Base-by-base conservation (phyloP, 2,113 vertebrate genomes). In the Silurus meridionalis region DNA sequence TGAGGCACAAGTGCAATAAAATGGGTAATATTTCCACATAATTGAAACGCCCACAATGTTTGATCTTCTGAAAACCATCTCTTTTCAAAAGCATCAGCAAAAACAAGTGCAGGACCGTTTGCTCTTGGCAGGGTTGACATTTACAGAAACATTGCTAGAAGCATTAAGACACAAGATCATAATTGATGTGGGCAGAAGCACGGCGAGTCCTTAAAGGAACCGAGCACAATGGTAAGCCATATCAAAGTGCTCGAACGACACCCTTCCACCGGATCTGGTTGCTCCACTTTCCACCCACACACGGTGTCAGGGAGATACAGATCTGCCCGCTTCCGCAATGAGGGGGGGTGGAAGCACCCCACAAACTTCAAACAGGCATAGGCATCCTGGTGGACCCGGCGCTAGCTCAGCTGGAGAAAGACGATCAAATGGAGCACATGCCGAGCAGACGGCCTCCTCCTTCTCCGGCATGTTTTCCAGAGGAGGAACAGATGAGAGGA, bases 401-500 rank as follows among this genome's bases (percentile, higher is more conserved):
- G 67, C 63, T 85, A 87, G 84, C 86, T 74, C 71, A 91, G 87
- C 83, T 87, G 89, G 63, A 83, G 88, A 88, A 87, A 88, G 87
- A 84, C 84, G 57, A 91, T 91, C 88, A 89, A 90, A 88, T 90
- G 86, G 71, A 87, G 90, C 91, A 92, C 91, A 91, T 92, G 91
- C 91, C 87, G 72, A 82, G 83, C 75, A 82, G 81, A 61, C 25
- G 83, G 9, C 58, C 83, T 82, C 69, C 71, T 79, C 77, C 83
- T 77, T 63, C 66, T 57, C 69, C 48, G 23, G 53, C 21, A 80
- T 66, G 69, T 79, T 83, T 79, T 75, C 67, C 82, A 86, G 74
- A n/a, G 37, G 28, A 87, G 72, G 69, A 87, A 72, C 55, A 64
- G 83, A 87, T 85, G 69, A 85, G 74, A 71, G 6, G 55, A 82